Percentiles rank a stretch among this genome's conserved stretches.
These are phyloP conservation scores for Linnaemya tessellans DNA, from an alignment of 2,888 invertebrate genomes.

Conservation along the genomic window DNA sequence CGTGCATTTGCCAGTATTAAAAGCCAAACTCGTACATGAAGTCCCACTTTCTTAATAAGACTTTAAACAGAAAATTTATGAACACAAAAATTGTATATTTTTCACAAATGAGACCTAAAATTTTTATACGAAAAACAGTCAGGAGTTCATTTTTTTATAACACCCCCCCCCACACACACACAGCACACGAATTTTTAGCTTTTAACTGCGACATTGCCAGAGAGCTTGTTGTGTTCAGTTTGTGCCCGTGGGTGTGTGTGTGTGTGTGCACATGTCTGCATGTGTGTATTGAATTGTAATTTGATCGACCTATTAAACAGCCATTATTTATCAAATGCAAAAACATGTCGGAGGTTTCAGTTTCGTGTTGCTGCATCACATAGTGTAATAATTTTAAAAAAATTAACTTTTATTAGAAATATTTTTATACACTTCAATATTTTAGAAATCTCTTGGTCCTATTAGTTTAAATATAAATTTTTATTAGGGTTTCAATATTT, in stretches of 20 bases:
- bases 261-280: neutral
- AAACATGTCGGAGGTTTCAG: neutral
- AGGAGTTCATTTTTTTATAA: neutral
- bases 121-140: neutral
- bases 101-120: neutral
- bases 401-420: too few species aligned
- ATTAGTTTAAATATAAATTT: too few species aligned
- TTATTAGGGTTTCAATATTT: too few species aligned
- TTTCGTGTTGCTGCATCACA: neutral
- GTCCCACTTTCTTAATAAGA: constrained; percentile 6
- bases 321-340: neutral
- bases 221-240: too few species aligned
- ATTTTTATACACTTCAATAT: too few species aligned
- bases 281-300: neutral
- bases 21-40: neutral
- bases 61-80: constrained; percentile 5
- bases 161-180: neutral
- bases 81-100: neutral
- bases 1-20: neutral
- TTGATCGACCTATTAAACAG: constrained; percentile 20
- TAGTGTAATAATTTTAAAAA: neutral
- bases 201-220: too few species aligned
- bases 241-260: neutral
- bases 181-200: neutral
- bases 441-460: too few species aligned